Evolutionary conservation across 2,797 vertebrate species (phyloP).

Genomic region (Trematomus bernacchii): DNA sequence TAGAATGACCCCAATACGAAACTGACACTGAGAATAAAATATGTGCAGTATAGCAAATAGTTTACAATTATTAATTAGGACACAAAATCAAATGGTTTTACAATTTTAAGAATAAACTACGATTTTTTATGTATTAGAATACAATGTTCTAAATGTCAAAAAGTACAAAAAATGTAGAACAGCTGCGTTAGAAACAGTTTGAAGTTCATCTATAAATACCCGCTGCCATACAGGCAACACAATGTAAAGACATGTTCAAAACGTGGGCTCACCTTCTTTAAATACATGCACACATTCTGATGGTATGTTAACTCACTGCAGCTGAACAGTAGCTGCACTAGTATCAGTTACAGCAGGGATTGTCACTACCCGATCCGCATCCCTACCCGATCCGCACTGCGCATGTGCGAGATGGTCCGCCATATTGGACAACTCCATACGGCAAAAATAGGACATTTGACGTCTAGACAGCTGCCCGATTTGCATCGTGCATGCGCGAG

Average conservation of each 20-base stretch:
- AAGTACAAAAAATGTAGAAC: background rate
- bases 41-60: too few relatives aligned
- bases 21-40: too few relatives aligned
- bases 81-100: too few relatives aligned
- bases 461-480: too few relatives aligned
- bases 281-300: slow-evolving; percentile 9
- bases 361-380: too few relatives aligned
- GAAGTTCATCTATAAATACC: slow-evolving; percentile 22
- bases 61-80: too few relatives aligned
- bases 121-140: background rate
- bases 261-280: slow-evolving; percentile 7
- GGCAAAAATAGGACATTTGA: too few relatives aligned
- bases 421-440: too few relatives aligned
- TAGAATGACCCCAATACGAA: too few relatives aligned
- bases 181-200: background rate
- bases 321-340: background rate
- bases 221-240: background rate
- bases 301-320: background rate
- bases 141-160: background rate
- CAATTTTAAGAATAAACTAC: background rate
- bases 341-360: background rate
- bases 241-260: slow-evolving; percentile 9
- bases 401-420: too few relatives aligned
- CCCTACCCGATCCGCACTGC: too few relatives aligned
- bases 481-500: too few relatives aligned